These are phyloP conservation scores for Drosophila multiciliata DNA, from an alignment of 2,888 invertebrate genomes.

Conservation along the genomic window DNA sequence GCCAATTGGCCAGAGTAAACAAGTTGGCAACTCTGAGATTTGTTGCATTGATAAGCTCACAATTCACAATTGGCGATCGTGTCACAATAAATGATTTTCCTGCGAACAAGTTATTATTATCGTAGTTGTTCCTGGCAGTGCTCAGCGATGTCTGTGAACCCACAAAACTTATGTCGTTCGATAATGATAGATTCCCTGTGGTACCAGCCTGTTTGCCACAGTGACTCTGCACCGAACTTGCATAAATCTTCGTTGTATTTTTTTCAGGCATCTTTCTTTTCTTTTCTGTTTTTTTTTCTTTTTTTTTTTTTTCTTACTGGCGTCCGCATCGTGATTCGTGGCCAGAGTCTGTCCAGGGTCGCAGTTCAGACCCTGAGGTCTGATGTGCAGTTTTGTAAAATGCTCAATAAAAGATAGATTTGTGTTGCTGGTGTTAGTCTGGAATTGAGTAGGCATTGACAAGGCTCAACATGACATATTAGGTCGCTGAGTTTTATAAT, in stretches of 20 bases:
- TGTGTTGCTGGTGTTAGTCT: conserved; percentile 35
- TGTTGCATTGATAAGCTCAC: conserved; percentile 43
- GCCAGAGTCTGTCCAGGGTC: conserved; percentile 62
- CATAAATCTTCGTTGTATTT: conserved; percentile 69
- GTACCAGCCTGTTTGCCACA: conserved; percentile 49
- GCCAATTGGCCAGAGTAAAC: conserved; percentile 22
- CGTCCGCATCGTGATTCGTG: conserved; percentile 67
- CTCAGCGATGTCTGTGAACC: conserved; percentile 32
- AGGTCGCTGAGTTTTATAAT: conserved; percentile 33
- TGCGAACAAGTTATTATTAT: conserved; percentile 75
- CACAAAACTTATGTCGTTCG: conserved; percentile 61
- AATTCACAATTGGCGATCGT: conserved; percentile 62
- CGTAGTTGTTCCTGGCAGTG: conserved; percentile 36
- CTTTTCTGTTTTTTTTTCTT: conserved; percentile 6
- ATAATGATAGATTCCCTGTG: conserved; percentile 73
- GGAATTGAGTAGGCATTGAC: conserved; percentile 40
- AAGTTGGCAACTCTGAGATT: conserved; percentile 32
- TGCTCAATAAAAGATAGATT: conserved; percentile 69
- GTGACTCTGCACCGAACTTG: conserved; percentile 50
- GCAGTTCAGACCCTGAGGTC: conserved; percentile 75
- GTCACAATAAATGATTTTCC: conserved; percentile 79
- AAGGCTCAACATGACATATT: conserved; percentile 49
- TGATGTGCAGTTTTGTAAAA: conserved; percentile 75
- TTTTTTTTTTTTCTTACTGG: conserved; percentile 13
- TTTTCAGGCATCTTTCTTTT: conserved; percentile 5